phyloP scores from a whole-genome alignment of 2,113 vertebrate genomes.

The Alexandromys fortis region DNA sequence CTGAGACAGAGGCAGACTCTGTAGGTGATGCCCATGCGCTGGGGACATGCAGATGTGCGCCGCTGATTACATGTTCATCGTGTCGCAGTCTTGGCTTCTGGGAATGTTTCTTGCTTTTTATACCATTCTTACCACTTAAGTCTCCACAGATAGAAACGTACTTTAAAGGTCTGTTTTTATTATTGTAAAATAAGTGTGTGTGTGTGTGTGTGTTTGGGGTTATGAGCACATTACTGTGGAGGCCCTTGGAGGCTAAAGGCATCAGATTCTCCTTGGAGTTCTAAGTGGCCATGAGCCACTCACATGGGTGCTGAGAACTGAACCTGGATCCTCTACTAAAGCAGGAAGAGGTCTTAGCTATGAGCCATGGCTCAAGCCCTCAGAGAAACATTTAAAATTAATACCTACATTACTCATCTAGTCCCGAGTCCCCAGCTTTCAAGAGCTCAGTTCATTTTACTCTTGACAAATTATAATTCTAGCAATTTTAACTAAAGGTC shows the following conservation, averaged over 20 bases:
- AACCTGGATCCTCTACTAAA: background rate
- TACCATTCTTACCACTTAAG: too few species aligned
- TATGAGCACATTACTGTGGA: background rate
- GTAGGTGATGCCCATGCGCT: background rate
- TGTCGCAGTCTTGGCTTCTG: background rate
- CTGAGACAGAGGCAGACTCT: too few species aligned
- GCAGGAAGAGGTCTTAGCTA: background rate
- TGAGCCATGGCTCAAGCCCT: background rate
- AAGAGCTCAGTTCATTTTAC: background rate
- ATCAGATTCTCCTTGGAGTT: background rate
- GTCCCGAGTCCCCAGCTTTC: background rate
- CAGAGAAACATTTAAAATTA: background rate
- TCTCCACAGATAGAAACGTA: background rate
- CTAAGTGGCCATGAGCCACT: background rate
- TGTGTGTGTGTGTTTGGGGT: too few species aligned
- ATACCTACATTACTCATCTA: background rate
- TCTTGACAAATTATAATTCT: background rate
- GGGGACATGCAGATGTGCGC: too few species aligned
- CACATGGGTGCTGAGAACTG: background rate
- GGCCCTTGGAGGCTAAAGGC: background rate
- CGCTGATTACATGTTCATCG: too few species aligned
- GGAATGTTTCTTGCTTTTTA: too few species aligned
- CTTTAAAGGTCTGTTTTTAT: background rate
- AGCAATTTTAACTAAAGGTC: background rate
- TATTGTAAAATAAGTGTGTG: background rate